These are phyloP conservation scores for Parthenolecanium corni DNA, from an alignment of 2,888 invertebrate genomes.

Conservation along the genomic window DNA sequence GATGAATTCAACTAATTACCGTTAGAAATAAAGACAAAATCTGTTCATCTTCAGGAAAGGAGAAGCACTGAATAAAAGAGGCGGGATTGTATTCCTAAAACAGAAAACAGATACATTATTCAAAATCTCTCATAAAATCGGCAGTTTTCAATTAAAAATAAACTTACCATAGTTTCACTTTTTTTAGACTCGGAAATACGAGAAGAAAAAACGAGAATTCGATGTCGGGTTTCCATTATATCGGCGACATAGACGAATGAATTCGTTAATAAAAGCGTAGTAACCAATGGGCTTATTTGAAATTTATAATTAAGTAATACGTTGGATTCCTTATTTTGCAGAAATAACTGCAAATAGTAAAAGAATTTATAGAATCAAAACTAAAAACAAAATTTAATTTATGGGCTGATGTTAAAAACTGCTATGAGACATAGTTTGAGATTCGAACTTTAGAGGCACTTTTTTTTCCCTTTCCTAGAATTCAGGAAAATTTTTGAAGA, in stretches of 20 bases:
- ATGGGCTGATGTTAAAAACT: too few relatives aligned
- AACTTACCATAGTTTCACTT: constrained; percentile 10
- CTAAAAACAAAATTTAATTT: background rate
- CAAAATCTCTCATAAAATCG: background rate
- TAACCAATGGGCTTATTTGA: constrained; percentile 15
- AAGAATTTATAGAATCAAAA: background rate
- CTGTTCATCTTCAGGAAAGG: constrained; percentile 18
- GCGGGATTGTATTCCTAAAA: constrained; percentile 20
- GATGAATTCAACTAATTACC: background rate
- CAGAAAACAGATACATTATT: background rate
- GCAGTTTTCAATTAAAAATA: background rate
- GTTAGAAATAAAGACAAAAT: constrained; percentile 14
- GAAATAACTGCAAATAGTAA: background rate
- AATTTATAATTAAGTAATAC: constrained; percentile 10
- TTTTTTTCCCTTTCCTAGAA: too few relatives aligned
- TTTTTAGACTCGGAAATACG: constrained; percentile 16
- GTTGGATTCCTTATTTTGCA: constrained; percentile 17
- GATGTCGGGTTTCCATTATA: constrained; percentile 13
- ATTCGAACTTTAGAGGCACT: too few relatives aligned
- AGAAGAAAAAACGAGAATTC: constrained; percentile 19
- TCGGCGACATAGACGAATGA: constrained; percentile 23
- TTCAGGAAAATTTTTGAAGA: too few relatives aligned
- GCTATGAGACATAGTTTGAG: too few relatives aligned
- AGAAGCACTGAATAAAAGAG: constrained; percentile 11
- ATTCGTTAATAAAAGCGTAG: constrained; percentile 14